phyloP scores from a whole-genome alignment of 1,140 invertebrate genomes.

The Trichonephila clavipes region DNA sequence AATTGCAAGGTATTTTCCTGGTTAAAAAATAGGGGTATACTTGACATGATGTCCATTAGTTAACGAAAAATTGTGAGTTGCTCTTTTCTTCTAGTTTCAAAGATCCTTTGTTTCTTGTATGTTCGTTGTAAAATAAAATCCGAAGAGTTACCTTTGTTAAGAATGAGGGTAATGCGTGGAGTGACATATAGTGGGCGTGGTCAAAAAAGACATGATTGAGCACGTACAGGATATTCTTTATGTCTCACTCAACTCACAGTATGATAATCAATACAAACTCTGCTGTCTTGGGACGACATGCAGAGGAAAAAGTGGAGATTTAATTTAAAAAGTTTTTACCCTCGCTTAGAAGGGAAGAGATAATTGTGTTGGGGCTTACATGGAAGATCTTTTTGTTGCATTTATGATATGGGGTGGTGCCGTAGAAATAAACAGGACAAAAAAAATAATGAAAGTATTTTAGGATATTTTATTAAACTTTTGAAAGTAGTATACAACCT shows the following conservation, averaged over 20 bases:
- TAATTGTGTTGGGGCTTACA: background rate
- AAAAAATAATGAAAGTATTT: too few species aligned
- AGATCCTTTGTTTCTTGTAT: constrained; percentile 27
- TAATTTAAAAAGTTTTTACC: background rate
- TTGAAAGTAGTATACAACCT: too few species aligned
- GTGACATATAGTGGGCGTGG: constrained; percentile 67
- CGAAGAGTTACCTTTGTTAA: constrained; percentile 42
- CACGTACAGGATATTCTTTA: constrained; percentile 51
- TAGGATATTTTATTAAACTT: too few species aligned
- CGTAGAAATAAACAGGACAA: too few species aligned
- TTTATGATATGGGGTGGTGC: background rate
- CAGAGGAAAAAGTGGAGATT: background rate
- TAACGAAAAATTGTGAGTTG: background rate
- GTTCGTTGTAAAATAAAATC: constrained; percentile 34
- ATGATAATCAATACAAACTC: constrained; percentile 31
- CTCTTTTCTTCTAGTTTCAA: constrained; percentile 20
- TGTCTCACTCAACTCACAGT: constrained; percentile 48
- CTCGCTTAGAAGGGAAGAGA: background rate
- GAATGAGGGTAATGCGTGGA: constrained; percentile 1
- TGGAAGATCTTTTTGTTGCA: background rate
- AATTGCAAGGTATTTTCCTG: background rate
- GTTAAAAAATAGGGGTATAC: background rate
- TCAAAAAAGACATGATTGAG: constrained; percentile 61
- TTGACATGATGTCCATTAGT: constrained; percentile 10
- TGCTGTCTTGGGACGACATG: background rate